Conservation (phyloP, 2,888 invertebrate genomes). For the Lepidochitona cinerea region DNA sequence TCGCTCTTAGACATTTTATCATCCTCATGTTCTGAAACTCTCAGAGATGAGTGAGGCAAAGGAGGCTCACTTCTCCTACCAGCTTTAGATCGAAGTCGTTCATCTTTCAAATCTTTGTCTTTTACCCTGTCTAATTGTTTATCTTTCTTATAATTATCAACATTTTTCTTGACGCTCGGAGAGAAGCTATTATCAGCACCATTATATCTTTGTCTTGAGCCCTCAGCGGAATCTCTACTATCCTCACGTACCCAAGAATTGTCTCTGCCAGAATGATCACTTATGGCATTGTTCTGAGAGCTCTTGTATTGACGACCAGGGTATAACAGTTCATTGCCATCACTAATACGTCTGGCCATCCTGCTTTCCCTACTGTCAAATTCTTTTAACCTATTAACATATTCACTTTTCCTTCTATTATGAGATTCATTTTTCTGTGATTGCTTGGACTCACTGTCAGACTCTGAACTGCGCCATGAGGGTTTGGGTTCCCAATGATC, state of each 20-base stretch:
- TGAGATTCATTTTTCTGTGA: not conserved
- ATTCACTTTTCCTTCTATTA: not conserved
- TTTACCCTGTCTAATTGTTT: not conserved
- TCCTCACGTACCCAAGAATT: not conserved
- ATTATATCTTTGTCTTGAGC: not conserved
- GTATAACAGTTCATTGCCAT: no score
- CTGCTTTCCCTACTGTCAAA: not conserved
- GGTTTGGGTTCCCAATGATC: constrained; percentile 42
- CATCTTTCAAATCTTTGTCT: no score
- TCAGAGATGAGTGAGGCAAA: not conserved
- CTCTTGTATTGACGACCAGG: no score
- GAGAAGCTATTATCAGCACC: not conserved
- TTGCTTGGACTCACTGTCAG: not conserved
- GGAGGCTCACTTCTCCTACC: not conserved
- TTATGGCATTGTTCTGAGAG: no score
- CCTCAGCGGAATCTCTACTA: not conserved
- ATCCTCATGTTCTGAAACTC: not conserved
- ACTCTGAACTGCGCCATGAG: constrained; percentile 22
- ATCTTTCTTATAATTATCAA: not conserved
- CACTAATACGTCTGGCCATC: not conserved
- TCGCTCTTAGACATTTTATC: not conserved
- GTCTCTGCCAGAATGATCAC: not conserved
- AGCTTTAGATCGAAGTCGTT: no score
- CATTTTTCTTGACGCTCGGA: not conserved
- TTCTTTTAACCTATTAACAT: not conserved